Evolutionary conservation across 2,113 vertebrate genomes (phyloP).

Genomic region (Megalops atlanticus): DNA sequence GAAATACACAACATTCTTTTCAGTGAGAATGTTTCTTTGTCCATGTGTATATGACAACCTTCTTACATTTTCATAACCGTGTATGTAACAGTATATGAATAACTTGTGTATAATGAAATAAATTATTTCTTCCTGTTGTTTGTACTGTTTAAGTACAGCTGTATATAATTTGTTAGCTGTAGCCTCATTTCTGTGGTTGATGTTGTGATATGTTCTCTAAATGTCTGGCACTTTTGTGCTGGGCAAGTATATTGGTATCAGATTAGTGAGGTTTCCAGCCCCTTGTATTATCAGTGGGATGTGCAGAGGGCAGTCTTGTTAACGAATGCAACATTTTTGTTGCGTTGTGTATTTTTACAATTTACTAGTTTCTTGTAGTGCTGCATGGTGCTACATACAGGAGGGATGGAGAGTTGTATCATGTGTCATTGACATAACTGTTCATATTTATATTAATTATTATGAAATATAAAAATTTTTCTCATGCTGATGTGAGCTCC

Average conservation of each 20-base stretch:
- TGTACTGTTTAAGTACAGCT: conserved; percentile 84
- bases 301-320: not conserved
- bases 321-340: not conserved
- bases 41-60: conserved; percentile 8
- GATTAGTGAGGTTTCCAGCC: conserved; percentile 6
- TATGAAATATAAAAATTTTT: not conserved
- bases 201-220: conserved; percentile 79
- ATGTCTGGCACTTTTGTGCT: conserved; percentile 57
- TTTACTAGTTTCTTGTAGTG: not conserved
- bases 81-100: conserved; percentile 37
- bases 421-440: not conserved
- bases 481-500: not conserved
- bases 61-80: conserved; percentile 18
- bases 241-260: not conserved
- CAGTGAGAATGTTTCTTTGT: conserved; percentile 10
- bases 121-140: conserved; percentile 75
- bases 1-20: conserved; percentile 62
- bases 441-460: not conserved
- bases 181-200: conserved; percentile 75
- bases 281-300: conserved; percentile 30
- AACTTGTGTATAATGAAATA: conserved; percentile 49
- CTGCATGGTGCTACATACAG: conserved; percentile 3
- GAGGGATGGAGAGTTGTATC: not conserved
- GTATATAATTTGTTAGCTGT: conserved; percentile 79
- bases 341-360: not conserved